phyloP scores from a whole-genome alignment of 35 echinoderm and acorn worm genomes.

The Heliocidaris erythrogramma region DNA sequence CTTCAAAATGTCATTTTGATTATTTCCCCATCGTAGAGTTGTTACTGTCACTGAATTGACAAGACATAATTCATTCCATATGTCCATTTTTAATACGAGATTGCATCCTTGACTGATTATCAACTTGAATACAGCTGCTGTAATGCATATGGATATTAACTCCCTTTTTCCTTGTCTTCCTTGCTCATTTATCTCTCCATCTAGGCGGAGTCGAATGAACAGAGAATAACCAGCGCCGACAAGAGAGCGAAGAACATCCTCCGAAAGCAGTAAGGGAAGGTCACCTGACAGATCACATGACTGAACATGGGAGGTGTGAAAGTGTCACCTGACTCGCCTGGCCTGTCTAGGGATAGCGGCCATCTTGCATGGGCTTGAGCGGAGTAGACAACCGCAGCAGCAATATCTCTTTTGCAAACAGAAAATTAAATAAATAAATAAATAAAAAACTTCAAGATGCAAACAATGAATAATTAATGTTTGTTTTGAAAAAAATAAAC shows the following conservation, averaged over 20 bases:
- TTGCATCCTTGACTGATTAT: neutral
- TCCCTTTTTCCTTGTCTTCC: neutral
- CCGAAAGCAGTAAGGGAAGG: slow-evolving; percentile 55
- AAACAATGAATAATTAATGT: neutral
- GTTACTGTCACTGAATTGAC: neutral
- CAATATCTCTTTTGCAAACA: neutral
- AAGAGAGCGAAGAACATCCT: slow-evolving; percentile 72
- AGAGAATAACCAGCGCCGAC: slow-evolving; percentile 55
- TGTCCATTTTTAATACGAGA: neutral
- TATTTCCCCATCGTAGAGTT: neutral
- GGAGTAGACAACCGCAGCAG: neutral
- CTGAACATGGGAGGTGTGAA: neutral
- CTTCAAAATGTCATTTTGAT: neutral
- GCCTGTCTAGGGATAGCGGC: neutral
- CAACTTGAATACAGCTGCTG: neutral
- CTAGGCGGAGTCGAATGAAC: slow-evolving; percentile 62
- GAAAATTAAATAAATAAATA: neutral
- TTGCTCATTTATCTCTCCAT: neutral
- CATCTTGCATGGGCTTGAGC: neutral
- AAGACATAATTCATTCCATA: neutral
- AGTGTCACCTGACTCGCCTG: neutral
- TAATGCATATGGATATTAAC: neutral
- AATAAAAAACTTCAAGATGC: neutral
- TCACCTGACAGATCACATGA: slow-evolving; percentile 13
- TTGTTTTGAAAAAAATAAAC: neutral